Evolutionary conservation across 2,888 invertebrate species (phyloP), one percentile per base, ranked within the genome.

Genomic region (Sicus ferrugineus): DNA sequence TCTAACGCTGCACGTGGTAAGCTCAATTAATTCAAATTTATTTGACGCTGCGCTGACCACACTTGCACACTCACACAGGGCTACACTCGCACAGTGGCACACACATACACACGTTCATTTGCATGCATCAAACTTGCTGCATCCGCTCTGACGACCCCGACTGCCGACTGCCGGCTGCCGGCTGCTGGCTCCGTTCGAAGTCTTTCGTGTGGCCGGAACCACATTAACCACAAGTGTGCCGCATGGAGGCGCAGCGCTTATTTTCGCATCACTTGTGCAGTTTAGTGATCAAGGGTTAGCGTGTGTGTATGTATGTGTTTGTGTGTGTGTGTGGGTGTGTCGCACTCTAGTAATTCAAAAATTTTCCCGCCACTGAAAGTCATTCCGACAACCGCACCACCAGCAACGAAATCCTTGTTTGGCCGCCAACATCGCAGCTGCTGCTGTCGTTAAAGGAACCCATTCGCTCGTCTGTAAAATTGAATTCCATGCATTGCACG

Each of bases 1-100:
- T 48, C 21, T 23, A 19, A 28, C 30, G 73, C 73, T 74, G 71
- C 72, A 73, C 66, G 72, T 67, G 73, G 73, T 76, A 73, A 75
- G 72, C 75, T 73, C 77, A 78, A 81, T 81, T 81, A 80, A 80
- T 77, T 77, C 74, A 71, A 76, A 80, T 79, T 77, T 78, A 80
- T 79, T 75, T 69, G 75, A 72, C 73, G 70, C 67, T 74, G 73
- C 50, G 62, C 63, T 62, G 68, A 46, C 56, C 59, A 6, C 61
- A 38, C 66, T 28, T 19, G 2, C 46, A 34, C 52, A 67, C 50
- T 54, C 19, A 67, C 28, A 16, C 4, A 38, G 7, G 14, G 14
- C 14, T 38, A 9, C 7, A 9, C 9, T 23, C 23, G 16, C 54
- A 65, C 50, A 50, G 5, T 7, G 2, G 6, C 34, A 23, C 65